These are phyloP conservation scores for Lophotis ruficrista DNA, from an alignment of 2,113 vertebrate genomes.

Conservation along the genomic window DNA sequence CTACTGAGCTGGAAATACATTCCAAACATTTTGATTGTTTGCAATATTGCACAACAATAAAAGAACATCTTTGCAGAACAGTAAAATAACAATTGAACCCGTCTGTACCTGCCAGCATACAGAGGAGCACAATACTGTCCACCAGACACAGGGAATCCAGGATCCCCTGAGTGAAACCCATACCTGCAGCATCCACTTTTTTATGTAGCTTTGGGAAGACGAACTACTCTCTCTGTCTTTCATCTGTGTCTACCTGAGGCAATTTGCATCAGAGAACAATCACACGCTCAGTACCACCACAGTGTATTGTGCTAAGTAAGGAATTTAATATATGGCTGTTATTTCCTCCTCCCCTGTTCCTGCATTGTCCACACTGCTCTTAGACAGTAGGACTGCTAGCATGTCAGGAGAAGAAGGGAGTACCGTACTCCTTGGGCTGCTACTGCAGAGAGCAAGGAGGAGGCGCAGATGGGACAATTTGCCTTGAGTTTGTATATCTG, in stretches of 20 bases:
- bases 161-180: background rate
- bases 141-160: background rate
- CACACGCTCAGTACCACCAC: background rate
- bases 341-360: background rate
- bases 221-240: background rate
- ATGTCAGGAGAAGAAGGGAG: background rate
- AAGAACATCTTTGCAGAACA: background rate
- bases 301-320: background rate
- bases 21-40: background rate
- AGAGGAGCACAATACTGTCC: background rate
- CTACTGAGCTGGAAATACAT: background rate
- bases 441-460: background rate
- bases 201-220: background rate
- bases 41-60: background rate
- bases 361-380: background rate
- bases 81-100: background rate
- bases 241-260: background rate
- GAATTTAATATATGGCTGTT: background rate
- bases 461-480: slow-evolving; percentile 32
- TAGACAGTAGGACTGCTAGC: background rate
- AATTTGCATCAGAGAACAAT: background rate
- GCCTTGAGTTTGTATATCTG: background rate
- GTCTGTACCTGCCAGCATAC: background rate
- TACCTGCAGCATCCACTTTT: background rate
- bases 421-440: background rate